Base-by-base conservation (phyloP, 2,888 invertebrate genomes). In the Pyrgus malvae region DNA sequence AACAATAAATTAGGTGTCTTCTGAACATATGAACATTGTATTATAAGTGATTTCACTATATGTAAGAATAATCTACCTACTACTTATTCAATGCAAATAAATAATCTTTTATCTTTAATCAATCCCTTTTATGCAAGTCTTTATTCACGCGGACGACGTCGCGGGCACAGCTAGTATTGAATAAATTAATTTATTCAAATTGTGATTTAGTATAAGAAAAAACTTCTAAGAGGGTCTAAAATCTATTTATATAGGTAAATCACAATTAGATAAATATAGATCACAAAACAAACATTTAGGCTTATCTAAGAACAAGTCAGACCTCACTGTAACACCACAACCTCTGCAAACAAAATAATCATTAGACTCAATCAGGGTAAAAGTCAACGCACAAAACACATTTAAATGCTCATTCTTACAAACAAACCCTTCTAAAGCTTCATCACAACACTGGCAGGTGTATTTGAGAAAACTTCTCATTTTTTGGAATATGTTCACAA, bases 231-330 rank as follows among this genome's bases (percentile, higher is more conserved):
- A 3, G 4, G n/a, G n/a, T 12, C 2, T 14, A 11, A 29, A 2
- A 14, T 16, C 1, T 48, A 16, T 38, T 44, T 37, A 53, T 7
- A 4, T 38, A 21, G 44, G 27, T 21, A 53, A 19, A 14, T 29
- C 37, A 38, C 35, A 53, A 23, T 37, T 37, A 37, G 38, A 46
- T 49, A 85, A 74, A 63, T 68, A 60, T 48, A 74, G 61, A 71
- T 88, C 88, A 77, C 90, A 90, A 53, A 80, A 82, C 3, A 80
- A 56, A 74, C 90, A 90, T 16, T 66, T 54, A 7, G 78, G 76
- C n/a, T 72, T 70, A 3, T 68, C 59, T 8, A 56, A 3, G 38
- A 57, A 58, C 35, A 86, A 59, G 46, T 87, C 85, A 12, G 57
- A 50, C 44, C 75, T 71, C 6, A 81, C 83, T 3, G 72, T 77